These are phyloP conservation scores for Trachurus trachurus DNA, from an alignment of 2,797 vertebrate genomes.

Conservation along the genomic window DNA sequence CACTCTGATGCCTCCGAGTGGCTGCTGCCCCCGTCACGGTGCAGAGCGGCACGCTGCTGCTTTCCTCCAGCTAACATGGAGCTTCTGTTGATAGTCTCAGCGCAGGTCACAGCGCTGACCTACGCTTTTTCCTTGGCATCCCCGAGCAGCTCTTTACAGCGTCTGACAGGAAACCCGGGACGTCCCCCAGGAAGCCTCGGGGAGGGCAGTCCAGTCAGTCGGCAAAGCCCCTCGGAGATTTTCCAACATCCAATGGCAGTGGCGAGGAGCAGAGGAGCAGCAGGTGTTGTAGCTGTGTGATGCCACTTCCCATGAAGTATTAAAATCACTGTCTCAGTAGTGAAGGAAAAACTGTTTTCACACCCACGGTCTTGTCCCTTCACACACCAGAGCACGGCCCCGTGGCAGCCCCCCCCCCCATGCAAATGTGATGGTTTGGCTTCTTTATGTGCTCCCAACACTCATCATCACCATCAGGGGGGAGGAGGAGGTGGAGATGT, in stretches of 20 bases:
- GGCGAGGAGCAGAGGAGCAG: slow-evolving; percentile 31
- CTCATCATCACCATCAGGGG: no score
- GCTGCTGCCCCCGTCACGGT: no score
- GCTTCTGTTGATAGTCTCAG: slow-evolving; percentile 28
- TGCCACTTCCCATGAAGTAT: slow-evolving; percentile 9
- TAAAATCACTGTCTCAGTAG: background rate
- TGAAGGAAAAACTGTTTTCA: slow-evolving; percentile 16
- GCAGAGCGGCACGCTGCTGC: no score
- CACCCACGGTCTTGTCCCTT: background rate
- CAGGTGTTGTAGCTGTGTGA: slow-evolving; percentile 21
- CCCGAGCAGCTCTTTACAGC: slow-evolving; percentile 21
- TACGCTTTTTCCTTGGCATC: slow-evolving; percentile 7
- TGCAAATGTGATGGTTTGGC: background rate
- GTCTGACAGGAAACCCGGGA: slow-evolving; percentile 38
- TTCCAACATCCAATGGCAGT: slow-evolving; percentile 10
- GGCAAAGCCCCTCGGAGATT: slow-evolving; percentile 22
- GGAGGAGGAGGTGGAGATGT: no score
- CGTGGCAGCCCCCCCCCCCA: background rate
- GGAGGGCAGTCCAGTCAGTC: slow-evolving; percentile 11
- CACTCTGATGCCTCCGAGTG: slow-evolving; percentile 15
- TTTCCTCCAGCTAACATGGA: slow-evolving; percentile 19
- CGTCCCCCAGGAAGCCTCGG: slow-evolving; percentile 25
- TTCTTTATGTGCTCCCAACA: background rate
- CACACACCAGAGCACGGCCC: background rate
- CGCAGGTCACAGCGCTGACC: slow-evolving; percentile 14